Evolutionary conservation across 2,797 vertebrate genomes (phyloP), one percentile per base, ranked within the genome.

Genomic region (Brachymystax lenok): DNA sequence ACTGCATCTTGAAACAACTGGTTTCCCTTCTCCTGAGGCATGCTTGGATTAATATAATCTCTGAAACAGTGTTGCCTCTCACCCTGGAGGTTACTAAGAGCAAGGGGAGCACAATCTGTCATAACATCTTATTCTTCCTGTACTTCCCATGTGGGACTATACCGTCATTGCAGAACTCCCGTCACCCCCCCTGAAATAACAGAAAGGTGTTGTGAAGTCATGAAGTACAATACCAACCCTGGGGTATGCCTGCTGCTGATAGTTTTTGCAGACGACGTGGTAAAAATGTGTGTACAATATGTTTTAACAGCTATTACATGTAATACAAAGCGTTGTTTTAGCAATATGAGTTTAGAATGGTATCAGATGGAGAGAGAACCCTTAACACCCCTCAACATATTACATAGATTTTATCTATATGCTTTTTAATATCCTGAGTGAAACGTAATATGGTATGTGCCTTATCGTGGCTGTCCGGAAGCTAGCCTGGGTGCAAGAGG

Each of bases 181-280:
- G 50, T 51, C 40, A 52, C 50, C 51, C 56, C 27, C 12, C 24
- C 21, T 70, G 70, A 52, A 71, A 30, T 51, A 51, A 72, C 70
- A 19, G 5, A 19, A 17, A 72, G 51, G 40, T n/a, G n/a, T 27
- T 72, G 4, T 52, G 51, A 71, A 72, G 35, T 69, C 52, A 1
- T 52, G 27, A 72, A 72, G 35, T 69, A 30, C 35, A 46, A 8
- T 16, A 54, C 46, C 50, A 30, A 14, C 27, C 51, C 50, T 16
- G 35, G 40, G 59, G 21, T 27, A 7, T 21, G 10, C 59, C 21
- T 12, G 21, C 21, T 63, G 8, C 59, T 24, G 10, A 63, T 63
- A 63, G n/a, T 63, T 63, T 12, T 63, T 63, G 59, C 59, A 63
- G 59, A 27, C 56, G 5, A 59, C 19, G 19, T 46, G 40, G 10